phyloP scores from a whole-genome alignment of 2,113 vertebrate species.

The Phyllostomus discolor region DNA sequence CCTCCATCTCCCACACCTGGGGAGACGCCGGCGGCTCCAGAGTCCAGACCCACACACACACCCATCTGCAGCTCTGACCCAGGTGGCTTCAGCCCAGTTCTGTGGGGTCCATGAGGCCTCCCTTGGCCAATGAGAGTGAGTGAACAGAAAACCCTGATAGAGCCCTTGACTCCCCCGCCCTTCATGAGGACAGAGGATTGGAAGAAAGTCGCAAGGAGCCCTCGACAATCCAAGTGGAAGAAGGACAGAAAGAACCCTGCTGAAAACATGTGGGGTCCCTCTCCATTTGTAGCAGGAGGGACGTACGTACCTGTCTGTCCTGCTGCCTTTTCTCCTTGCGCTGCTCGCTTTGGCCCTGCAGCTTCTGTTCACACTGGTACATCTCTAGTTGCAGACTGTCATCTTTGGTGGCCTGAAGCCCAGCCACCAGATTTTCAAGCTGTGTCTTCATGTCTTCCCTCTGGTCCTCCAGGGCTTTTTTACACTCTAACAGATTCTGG shows the following conservation, averaged over 20 bases:
- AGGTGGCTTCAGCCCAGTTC: accelerated
- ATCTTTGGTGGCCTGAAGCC: slow-evolving; percentile 96
- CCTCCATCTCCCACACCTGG: slow-evolving; percentile 98
- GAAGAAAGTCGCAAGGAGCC: background rate
- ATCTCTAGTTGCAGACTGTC: slow-evolving; percentile 97
- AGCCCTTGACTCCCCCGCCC: background rate
- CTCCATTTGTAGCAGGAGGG: accelerated
- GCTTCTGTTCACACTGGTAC: slow-evolving; percentile 95
- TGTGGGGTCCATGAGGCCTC: background rate
- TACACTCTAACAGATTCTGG: slow-evolving; percentile 96
- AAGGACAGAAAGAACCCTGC: background rate
- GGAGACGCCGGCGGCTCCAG: background rate
- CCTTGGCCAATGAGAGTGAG: background rate
- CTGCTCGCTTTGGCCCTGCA: slow-evolving; percentile 94
- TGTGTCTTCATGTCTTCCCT: slow-evolving; percentile 98
- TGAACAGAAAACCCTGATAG: too few species aligned
- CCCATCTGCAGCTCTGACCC: background rate
- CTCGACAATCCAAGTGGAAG: background rate
- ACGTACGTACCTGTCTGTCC: slow-evolving; percentile 88
- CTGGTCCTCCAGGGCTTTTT: slow-evolving; percentile 94
- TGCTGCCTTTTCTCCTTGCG: slow-evolving; percentile 96
- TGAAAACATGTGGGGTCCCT: accelerated
- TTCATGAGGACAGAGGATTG: background rate
- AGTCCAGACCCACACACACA: accelerated
- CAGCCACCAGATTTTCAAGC: slow-evolving; percentile 88